Conservation (phyloP, 2,888 invertebrate genomes). For the Patella depressa region DNA sequence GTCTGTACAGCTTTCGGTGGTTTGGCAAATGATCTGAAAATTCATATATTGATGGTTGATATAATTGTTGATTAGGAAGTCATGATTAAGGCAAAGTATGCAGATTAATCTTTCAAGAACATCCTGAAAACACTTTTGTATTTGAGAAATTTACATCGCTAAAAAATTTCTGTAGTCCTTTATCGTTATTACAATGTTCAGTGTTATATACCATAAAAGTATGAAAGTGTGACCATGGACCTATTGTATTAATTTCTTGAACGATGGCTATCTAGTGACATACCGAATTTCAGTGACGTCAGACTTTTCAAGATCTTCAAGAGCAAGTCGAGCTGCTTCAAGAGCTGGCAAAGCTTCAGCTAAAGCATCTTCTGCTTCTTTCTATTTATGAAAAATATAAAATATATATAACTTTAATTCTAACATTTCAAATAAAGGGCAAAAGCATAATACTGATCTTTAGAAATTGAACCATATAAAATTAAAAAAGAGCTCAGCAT, state of each 20-base stretch:
- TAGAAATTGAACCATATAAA: no score
- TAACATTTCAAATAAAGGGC: not conserved
- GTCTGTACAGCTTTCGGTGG: conserved; percentile 91
- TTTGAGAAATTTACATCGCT: no score
- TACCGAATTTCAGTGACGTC: conserved; percentile 89
- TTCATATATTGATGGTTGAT: not conserved
- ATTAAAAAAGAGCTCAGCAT: no score
- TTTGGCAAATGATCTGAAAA: conserved; percentile 85
- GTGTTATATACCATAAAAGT: not conserved
- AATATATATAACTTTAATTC: not conserved
- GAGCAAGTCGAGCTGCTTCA: conserved; percentile 84
- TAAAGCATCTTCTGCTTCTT: conserved; percentile 85
- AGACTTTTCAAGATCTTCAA: conserved; percentile 87
- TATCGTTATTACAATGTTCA: no score
- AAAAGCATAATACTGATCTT: not conserved
- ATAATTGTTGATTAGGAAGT: no score
- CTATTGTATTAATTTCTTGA: not conserved
- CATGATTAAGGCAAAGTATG: no score
- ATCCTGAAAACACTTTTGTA: no score
- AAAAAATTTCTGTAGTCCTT: no score
- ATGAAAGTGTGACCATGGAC: not conserved
- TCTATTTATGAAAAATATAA: conserved; percentile 47
- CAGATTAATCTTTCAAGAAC: no score
- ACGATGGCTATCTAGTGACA: not conserved
- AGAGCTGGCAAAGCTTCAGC: conserved; percentile 88